phyloP scores from a whole-genome alignment of 2,113 vertebrate genomes.

The Perca flavescens region DNA sequence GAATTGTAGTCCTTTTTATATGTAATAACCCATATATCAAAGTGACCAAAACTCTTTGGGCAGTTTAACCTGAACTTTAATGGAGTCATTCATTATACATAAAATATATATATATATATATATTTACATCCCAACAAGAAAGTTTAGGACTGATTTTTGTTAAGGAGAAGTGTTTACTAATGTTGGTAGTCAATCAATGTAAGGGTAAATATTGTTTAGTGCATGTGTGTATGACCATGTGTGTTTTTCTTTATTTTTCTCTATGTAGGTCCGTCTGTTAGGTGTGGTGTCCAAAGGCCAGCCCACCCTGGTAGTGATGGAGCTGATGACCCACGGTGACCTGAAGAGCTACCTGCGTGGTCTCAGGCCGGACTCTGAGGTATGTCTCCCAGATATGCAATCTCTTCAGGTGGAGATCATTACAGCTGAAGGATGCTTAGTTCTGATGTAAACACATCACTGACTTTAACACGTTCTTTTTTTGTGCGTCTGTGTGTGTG shows the following conservation, averaged over 20 bases:
- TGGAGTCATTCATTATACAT: not conserved
- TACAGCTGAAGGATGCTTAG: not conserved
- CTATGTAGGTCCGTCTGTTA: constrained; percentile 90
- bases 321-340: constrained; percentile 97
- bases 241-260: constrained; percentile 2
- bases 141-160: not conserved
- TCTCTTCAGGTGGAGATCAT: too few species aligned
- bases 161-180: not conserved
- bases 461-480: not conserved
- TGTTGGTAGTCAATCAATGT: not conserved
- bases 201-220: not conserved
- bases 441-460: not conserved
- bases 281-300: constrained; percentile 98
- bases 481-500: constrained; percentile 4
- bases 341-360: constrained; percentile 95
- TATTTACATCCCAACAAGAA: not conserved
- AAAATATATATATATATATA: too few species aligned
- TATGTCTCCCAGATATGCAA: constrained; percentile 45
- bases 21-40: not conserved
- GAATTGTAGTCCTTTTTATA: not conserved
- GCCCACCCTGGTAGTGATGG: constrained; percentile 96
- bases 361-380: constrained; percentile 94
- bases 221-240: not conserved
- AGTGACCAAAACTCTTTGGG: not conserved
- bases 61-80: not conserved